These are phyloP conservation scores for Cryptosula pallasiana DNA, from an alignment of 2,888 invertebrate species.

Conservation along the genomic window DNA sequence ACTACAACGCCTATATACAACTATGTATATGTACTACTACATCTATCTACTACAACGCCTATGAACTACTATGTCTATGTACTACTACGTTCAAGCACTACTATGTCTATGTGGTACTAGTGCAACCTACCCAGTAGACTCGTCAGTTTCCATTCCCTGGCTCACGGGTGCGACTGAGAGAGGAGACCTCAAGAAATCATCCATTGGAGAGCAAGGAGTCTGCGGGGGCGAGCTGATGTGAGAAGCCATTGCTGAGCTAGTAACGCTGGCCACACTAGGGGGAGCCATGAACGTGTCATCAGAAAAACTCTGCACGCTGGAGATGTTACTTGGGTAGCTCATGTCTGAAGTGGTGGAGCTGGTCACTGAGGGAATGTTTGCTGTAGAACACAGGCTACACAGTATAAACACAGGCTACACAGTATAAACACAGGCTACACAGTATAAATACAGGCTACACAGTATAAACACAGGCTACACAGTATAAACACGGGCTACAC, in stretches of 20 bases:
- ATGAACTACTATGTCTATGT: no score
- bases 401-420: no score
- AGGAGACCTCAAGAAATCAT: background rate
- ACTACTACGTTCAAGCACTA: no score
- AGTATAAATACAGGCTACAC: background rate
- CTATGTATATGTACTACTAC: no score
- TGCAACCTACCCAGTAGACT: background rate
- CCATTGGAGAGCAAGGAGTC: conserved; percentile 4
- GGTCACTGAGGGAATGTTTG: conserved; percentile 1
- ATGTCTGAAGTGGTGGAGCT: background rate
- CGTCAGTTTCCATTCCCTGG: background rate
- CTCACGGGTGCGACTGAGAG: background rate
- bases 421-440: background rate
- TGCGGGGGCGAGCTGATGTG: background rate
- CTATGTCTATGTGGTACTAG: no score
- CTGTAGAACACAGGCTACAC: no score
- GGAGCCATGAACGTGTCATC: conserved; percentile 12
- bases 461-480: no score
- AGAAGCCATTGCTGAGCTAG: background rate
- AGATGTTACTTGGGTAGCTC: background rate
- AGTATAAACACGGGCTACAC: no score
- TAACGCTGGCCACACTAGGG: conserved; percentile 6
- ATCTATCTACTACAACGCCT: no score
- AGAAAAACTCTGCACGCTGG: conserved; percentile 10
- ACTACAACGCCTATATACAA: no score